phyloP scores from a whole-genome alignment of 2,113 vertebrate genomes.

The Zosterops pallidus region DNA sequence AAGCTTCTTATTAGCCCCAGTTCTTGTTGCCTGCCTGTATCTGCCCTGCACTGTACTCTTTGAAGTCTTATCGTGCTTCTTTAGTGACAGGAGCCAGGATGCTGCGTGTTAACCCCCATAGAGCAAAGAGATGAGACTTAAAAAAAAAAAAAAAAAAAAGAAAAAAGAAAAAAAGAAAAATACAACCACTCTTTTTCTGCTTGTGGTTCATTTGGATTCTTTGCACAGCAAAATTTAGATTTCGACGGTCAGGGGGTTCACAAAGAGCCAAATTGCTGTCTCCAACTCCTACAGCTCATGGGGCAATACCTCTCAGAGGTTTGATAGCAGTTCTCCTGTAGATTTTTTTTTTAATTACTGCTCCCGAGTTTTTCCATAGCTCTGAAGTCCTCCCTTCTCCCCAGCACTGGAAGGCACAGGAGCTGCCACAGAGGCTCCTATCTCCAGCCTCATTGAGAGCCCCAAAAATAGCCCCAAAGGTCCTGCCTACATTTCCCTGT shows the following conservation, averaged over 20 bases:
- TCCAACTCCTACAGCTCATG: neutral
- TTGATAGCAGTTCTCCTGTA: neutral
- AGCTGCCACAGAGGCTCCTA: neutral
- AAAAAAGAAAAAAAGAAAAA: neutral
- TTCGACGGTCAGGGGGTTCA: neutral
- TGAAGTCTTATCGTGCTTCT: slow-evolving; percentile 66
- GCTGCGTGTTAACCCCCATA: slow-evolving; percentile 29
- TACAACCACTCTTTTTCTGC: neutral
- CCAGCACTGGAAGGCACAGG: neutral
- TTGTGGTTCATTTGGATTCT: neutral
- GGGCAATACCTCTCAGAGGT: neutral
- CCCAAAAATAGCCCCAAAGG: slow-evolving; percentile 48
- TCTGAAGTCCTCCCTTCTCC: slow-evolving; percentile 13
- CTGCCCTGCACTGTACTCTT: slow-evolving; percentile 55
- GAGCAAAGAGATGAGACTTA: slow-evolving; percentile 17
- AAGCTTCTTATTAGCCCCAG: slow-evolving; percentile 23
- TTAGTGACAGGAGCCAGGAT: slow-evolving; percentile 65
- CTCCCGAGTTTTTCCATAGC: neutral
- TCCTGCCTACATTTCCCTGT: slow-evolving; percentile 29
- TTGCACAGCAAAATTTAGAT: neutral
- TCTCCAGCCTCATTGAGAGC: neutral
- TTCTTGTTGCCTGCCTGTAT: slow-evolving; percentile 23
- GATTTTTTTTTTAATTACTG: neutral
- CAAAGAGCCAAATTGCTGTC: neutral
- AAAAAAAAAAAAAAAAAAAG: neutral